Evolutionary conservation across 2,113 vertebrate genomes (phyloP), one percentile per base, ranked within the genome.

Genomic region (Lates calcarifer): DNA sequence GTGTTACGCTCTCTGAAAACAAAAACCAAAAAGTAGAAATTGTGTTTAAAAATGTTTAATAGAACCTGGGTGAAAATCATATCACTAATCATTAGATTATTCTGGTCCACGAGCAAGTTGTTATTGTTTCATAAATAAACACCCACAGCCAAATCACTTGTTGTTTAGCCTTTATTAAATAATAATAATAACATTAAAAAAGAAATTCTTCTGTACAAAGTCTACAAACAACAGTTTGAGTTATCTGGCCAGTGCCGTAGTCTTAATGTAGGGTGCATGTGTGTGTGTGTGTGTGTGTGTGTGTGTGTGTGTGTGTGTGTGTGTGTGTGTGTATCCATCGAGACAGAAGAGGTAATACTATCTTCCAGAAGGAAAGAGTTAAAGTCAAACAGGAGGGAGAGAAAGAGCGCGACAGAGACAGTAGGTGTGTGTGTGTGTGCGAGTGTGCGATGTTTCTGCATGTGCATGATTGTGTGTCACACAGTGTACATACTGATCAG

Each of bases 141-240:
- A 60, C 51, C 2, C 17, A 51, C 5, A 64, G 64, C 14, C 33
- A 68, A 31, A 69, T 61, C 55, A 84, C 61, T 86, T 90, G 83
- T 94, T 94, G 92, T 94, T 94, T 91, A 96, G 94, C 95, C 96
- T 99, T 99, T 99, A 99, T 99, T 99, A 99, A 99, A 98, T 98
- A 98, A 97, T 95, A 87, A 94, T 91, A 97, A 99, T 92, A 92
- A 96, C 93, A 95, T 96, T 96, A 94, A 96, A 97, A 97, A 96
- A 91, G 81, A 94, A 91, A 84, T 69, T 90, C 86, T 93, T 97
- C 97, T 97, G 96, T 99, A 99, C 97, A 99, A 99, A 99, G 97
- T 95, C 97, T 98, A 99, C 96, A 99, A 99, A 99, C 97, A 97
- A 96, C 95, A 95, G 95, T 96, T 95, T 95, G 93, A 94, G 91